Percentiles rank a stretch among this genome's conserved stretches.
Evolutionary conservation across 2,113 vertebrate species (phyloP).

Genomic region (Mobula birostris): DNA sequence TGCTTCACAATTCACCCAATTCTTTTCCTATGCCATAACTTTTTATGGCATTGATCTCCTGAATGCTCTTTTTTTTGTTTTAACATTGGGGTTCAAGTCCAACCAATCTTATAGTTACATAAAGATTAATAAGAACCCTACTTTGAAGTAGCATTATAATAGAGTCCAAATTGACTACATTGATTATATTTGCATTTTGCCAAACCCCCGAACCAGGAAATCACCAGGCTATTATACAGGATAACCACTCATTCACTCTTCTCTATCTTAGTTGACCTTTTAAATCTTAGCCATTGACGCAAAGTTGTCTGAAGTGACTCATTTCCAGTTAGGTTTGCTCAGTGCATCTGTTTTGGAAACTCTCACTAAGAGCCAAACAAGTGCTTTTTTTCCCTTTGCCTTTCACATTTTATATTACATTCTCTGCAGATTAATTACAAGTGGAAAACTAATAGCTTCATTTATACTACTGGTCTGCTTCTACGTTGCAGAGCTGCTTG

Average conservation of each 20-base stretch:
- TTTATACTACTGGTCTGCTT: not conserved
- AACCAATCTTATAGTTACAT: not conserved
- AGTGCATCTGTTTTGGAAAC: not conserved
- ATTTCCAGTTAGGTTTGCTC: not conserved
- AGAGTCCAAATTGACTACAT: not conserved
- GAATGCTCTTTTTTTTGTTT: not conserved
- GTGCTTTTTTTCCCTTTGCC: not conserved
- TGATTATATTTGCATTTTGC: not conserved
- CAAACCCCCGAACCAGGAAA: not conserved
- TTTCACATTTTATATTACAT: not conserved
- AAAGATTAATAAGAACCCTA: not conserved
- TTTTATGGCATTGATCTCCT: slow-evolving; percentile 17
- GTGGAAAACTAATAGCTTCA: not conserved
- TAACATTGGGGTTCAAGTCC: not conserved
- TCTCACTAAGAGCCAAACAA: not conserved
- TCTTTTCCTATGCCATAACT: not conserved
- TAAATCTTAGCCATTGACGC: not conserved
- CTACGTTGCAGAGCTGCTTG: not conserved
- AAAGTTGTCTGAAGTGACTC: not conserved
- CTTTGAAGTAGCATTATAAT: not conserved
- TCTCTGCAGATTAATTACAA: not conserved
- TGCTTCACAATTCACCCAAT: not conserved
- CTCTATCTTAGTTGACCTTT: not conserved
- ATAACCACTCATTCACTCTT: not conserved
- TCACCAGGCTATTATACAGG: not conserved